phyloP scores from a whole-genome alignment of 2,113 vertebrate genomes.

The Catharus bicknelli region DNA sequence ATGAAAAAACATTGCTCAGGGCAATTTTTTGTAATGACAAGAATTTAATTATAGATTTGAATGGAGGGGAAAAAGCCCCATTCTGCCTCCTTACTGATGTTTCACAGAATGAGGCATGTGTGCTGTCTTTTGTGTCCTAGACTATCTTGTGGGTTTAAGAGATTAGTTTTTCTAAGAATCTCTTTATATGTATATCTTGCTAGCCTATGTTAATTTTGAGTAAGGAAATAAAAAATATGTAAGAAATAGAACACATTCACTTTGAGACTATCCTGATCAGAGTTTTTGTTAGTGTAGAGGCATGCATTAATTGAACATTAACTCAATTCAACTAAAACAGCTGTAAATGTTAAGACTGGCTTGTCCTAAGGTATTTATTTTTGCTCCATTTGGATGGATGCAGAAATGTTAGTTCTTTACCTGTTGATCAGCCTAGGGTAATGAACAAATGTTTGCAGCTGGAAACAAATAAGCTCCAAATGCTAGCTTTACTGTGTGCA shows the following conservation, averaged over 20 bases:
- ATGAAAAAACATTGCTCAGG: not conserved
- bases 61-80: rapidly evolving
- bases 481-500: not conserved
- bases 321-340: not conserved
- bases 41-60: not conserved
- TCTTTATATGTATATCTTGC: not conserved
- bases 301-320: not conserved
- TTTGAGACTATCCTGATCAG: not conserved
- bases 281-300: not conserved
- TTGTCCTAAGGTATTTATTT: not conserved
- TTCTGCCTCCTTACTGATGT: not conserved
- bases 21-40: not conserved
- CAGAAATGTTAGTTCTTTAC: slow-evolving; percentile 40
- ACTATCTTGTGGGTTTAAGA: not conserved
- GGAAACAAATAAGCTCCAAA: slow-evolving; percentile 3
- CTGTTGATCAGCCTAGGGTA: slow-evolving; percentile 12
- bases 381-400: not conserved
- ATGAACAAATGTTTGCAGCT: slow-evolving; percentile 30
- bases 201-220: not conserved
- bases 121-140: not conserved
- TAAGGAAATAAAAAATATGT: not conserved
- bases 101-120: not conserved
- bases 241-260: not conserved
- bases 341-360: slow-evolving; percentile 23
- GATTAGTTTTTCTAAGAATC: not conserved